phyloP scores from a whole-genome alignment of 2,797 vertebrate species.

The Antennarius maculatus region DNA sequence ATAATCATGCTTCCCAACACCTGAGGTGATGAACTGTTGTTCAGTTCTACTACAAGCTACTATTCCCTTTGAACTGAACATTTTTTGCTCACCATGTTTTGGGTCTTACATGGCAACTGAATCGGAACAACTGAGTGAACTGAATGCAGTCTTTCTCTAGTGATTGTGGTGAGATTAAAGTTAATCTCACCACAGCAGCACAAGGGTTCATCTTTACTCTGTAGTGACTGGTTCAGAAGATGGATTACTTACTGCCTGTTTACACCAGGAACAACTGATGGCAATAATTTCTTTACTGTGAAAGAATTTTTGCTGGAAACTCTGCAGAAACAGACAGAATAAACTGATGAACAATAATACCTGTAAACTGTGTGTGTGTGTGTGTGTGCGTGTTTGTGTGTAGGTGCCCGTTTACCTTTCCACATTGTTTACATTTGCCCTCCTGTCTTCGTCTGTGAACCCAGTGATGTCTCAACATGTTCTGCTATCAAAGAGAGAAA shows the following conservation, averaged over 20 bases:
- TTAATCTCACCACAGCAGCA: no score
- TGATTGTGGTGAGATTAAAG: no score
- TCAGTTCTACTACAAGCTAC: no score
- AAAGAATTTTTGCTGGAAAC: slow-evolving; percentile 98
- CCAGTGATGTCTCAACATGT: slow-evolving; percentile 95
- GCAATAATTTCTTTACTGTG: slow-evolving; percentile 99
- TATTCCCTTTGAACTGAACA: no score
- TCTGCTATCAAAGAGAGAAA: slow-evolving; percentile 80
- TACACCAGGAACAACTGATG: slow-evolving; percentile 99
- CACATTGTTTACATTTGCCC: slow-evolving; percentile 96
- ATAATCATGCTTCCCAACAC: no score
- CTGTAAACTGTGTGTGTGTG: background rate
- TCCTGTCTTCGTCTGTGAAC: slow-evolving; percentile 96
- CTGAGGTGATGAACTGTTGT: no score
- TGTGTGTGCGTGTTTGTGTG: slow-evolving; percentile 14
- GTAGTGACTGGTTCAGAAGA: background rate
- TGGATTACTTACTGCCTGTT: slow-evolving; percentile 91
- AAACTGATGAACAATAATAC: background rate
- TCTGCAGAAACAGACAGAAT: slow-evolving; percentile 76
- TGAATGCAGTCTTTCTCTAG: no score
- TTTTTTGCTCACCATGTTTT: no score
- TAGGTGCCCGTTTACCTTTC: slow-evolving; percentile 85
- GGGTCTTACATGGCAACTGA: no score
- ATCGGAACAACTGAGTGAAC: no score
- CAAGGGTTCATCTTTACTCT: background rate